These are phyloP conservation scores for Hycleus cichorii DNA, from an alignment of 1,140 invertebrate species.

Conservation along the genomic window DNA sequence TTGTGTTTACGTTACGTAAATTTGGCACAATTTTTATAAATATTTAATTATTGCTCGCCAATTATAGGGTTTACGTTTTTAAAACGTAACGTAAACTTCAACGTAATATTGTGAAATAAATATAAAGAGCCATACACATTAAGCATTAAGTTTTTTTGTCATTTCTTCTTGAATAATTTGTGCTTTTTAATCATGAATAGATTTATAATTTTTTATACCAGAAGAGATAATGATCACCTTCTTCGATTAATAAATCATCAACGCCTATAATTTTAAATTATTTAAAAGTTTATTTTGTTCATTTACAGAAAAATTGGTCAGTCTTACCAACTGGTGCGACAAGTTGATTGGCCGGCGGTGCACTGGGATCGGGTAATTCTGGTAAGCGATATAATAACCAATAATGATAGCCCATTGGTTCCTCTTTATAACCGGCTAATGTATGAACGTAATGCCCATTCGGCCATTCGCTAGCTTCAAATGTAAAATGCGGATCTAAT, in stretches of 20 bases:
- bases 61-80: no score
- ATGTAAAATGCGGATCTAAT: slow-evolving; percentile 52
- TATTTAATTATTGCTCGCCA: no score
- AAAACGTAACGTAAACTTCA: no score
- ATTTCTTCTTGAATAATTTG: no score
- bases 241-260: slow-evolving; percentile 71
- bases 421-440: slow-evolving; percentile 74
- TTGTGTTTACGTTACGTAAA: no score
- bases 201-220: slow-evolving; percentile 86
- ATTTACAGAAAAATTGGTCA: not conserved
- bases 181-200: no score
- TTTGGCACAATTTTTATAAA: no score
- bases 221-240: slow-evolving; percentile 78
- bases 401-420: slow-evolving; percentile 80
- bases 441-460: slow-evolving; percentile 87
- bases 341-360: slow-evolving; percentile 73
- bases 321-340: slow-evolving; percentile 73
- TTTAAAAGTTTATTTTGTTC: not conserved
- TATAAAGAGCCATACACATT: no score
- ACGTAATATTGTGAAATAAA: no score
- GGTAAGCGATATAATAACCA: slow-evolving; percentile 77
- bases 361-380: slow-evolving; percentile 63
- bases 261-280: slow-evolving; percentile 54
- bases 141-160: no score
- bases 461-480: slow-evolving; percentile 72